These are phyloP conservation scores for Dipodomys stephensi DNA, from an alignment of 2,113 vertebrate species.

Conservation along the genomic window DNA sequence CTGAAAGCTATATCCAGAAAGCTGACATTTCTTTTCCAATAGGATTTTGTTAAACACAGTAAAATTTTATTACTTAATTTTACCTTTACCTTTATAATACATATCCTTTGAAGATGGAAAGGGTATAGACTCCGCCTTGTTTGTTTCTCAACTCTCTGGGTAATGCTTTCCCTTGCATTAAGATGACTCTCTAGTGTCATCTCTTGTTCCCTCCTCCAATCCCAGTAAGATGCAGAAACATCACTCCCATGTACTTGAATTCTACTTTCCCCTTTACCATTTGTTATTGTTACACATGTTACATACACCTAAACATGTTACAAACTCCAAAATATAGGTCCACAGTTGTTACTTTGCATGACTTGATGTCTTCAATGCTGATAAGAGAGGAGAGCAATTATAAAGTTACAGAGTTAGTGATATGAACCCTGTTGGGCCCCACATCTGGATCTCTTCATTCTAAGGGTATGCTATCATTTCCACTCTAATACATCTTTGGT, in stretches of 20 bases:
- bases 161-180: neutral
- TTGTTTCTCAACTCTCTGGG: neutral
- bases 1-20: neutral
- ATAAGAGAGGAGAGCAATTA: neutral
- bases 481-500: neutral
- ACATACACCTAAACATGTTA: neutral
- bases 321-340: neutral
- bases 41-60: slow-evolving; percentile 1
- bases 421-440: neutral
- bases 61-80: neutral
- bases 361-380: neutral
- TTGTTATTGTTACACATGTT: neutral
- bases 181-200: neutral
- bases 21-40: neutral
- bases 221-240: neutral
- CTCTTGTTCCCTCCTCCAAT: neutral
- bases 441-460: neutral
- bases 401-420: neutral
- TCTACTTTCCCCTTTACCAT: neutral
- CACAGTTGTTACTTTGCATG: neutral
- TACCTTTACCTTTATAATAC: neutral
- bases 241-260: neutral
- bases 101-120: neutral
- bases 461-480: neutral
- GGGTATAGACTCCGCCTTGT: no score